Conservation (phyloP, 2,797 vertebrate genomes). For the Karalla daura region DNA sequence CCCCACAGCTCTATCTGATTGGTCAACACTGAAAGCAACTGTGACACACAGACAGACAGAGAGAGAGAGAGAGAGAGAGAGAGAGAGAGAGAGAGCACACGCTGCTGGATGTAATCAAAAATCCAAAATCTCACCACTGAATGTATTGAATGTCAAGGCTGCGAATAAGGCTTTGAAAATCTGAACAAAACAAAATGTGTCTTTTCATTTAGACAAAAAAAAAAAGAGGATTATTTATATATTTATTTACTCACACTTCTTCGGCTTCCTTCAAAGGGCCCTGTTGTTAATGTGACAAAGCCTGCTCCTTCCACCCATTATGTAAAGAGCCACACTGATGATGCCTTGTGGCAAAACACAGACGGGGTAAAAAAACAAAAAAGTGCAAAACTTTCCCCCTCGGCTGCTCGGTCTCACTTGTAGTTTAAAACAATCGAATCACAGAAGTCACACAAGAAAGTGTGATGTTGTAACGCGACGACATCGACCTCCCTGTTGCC, state of each 20-base stretch:
- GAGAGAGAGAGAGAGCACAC: too few species aligned
- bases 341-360: background rate
- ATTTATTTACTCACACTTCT: too few species aligned
- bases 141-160: too few species aligned
- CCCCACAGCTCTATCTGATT: too few species aligned
- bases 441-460: background rate
- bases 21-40: too few species aligned
- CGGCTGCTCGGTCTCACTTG: background rate
- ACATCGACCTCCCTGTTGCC: background rate
- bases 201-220: background rate
- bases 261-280: too few species aligned
- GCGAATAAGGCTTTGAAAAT: background rate
- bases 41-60: too few species aligned
- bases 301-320: background rate
- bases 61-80: too few species aligned
- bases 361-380: background rate
- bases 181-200: background rate
- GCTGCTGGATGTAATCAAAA: too few species aligned
- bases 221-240: too few species aligned
- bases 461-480: background rate
- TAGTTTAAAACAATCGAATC: slow-evolving; percentile 1
- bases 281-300: background rate
- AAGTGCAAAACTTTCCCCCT: background rate
- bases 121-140: too few species aligned
- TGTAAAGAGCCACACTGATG: background rate